Evolutionary conservation across 2,797 vertebrate genomes (phyloP).

Genomic region (Holocentrus rufus): DNA sequence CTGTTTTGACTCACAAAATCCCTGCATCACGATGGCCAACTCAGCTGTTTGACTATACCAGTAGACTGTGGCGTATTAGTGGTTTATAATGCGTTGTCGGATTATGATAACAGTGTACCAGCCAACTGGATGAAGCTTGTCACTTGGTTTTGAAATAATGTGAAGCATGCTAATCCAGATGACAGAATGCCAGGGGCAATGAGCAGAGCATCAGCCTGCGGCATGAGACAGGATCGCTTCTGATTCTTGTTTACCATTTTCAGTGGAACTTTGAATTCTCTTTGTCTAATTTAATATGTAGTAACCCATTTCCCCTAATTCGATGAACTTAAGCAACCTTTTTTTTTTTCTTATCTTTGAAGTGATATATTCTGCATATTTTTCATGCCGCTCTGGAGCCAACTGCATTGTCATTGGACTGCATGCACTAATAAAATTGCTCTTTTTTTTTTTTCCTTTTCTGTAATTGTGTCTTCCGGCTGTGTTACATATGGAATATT

Average conservation of each 20-base stretch:
- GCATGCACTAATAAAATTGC: background rate
- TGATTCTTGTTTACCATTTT: background rate
- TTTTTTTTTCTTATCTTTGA: background rate
- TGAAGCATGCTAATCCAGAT: background rate
- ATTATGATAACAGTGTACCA: background rate
- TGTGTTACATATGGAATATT: background rate
- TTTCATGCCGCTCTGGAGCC: background rate
- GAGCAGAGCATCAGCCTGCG: background rate
- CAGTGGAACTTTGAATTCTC: background rate
- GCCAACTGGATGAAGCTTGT: slow-evolving; percentile 5
- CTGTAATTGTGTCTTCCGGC: background rate
- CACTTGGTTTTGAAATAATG: background rate
- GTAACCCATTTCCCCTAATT: background rate
- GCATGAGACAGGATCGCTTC: background rate
- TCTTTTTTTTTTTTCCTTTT: too few species aligned
- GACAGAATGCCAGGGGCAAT: slow-evolving; percentile 3
- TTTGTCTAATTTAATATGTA: background rate
- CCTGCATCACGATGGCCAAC: background rate
- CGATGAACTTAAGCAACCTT: background rate
- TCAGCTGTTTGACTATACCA: background rate
- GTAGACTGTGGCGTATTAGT: background rate
- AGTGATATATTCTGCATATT: background rate
- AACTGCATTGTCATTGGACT: background rate
- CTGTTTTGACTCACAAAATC: background rate
- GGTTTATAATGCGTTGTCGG: background rate